phyloP scores from a whole-genome alignment of 2,797 vertebrate species.

The Rhynchotus rufescens region DNA sequence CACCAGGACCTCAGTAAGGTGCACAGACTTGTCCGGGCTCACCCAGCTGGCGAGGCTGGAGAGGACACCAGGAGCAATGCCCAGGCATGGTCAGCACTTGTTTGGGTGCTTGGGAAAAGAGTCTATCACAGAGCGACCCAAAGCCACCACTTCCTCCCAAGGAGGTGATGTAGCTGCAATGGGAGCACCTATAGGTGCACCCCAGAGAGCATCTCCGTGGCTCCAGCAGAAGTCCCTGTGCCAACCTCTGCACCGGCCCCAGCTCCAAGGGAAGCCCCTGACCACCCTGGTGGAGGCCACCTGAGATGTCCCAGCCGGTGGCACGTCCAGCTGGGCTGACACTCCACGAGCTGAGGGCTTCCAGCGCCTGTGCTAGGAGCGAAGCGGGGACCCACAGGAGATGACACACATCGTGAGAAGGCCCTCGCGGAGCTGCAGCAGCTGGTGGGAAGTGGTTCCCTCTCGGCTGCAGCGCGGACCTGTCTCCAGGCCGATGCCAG shows the following conservation, averaged over 20 bases:
- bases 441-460: neutral
- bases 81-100: neutral
- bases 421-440: neutral
- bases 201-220: neutral
- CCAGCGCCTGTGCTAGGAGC: neutral
- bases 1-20: accelerated
- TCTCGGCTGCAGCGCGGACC: neutral
- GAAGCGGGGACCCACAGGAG: neutral
- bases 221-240: neutral
- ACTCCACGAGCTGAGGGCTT: no score
- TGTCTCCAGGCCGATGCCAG: no score
- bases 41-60: neutral
- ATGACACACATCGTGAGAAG: neutral
- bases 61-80: accelerated
- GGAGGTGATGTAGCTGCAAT: neutral
- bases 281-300: no score
- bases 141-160: accelerated
- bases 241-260: no score
- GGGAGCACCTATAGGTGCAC: neutral
- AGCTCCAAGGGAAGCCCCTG: no score
- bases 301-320: no score
- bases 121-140: accelerated
- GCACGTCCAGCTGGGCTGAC: no score
- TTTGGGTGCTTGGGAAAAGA: accelerated
- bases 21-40: accelerated